Base-by-base conservation (phyloP, 2,113 vertebrate genomes). In the Argyrosomus japonicus region DNA sequence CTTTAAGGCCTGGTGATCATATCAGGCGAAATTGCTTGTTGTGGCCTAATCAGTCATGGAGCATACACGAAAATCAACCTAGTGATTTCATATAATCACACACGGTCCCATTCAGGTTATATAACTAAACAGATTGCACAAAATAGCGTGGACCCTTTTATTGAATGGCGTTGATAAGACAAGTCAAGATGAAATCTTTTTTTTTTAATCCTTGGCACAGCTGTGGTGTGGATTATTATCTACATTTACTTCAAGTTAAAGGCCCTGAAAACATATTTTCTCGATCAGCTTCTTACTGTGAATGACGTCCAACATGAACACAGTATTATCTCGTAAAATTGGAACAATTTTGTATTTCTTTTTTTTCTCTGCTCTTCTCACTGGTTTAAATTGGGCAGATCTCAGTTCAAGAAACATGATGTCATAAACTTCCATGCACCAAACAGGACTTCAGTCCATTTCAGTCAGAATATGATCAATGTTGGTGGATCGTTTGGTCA, bases 191-290 rank as follows among this genome's bases (percentile, higher is more conserved):
- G 67, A 83, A 64, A 85, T 78, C 72, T 61, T 65, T 54, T 68
- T 61, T 65, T 47, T 68, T 81, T 14, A 51, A 77, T 32, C 67
- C 43, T 74, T 11, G 8, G 57, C 53, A 77, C 68, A 67, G 74
- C 67, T 81, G 63, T 77, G 56, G 17, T 75, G 77, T 56, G n/a
- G 51, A 81, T 78, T 75, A 58, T 72, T 71, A 68, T 85, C 73
- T 71, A 45, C 56, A 56, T 77, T 78, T 70, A 69, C 82, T 81
- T 85, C 15, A 65, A 32, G 47, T 77, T 62, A 79, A 77, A 82
- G 45, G 5, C 17, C 13, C 47, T 54, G 15, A 65, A 75, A 68
- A 71, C 5, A 5, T 36, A 0, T 74, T 62, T 71, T 78, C 48
- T 61, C 68, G 61, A 21, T 77, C 29, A 64, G n/a, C 23, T 5